Evolutionary conservation across 2,888 invertebrate species (phyloP), one percentile per base, ranked within the genome.

Genomic region (Euproctis similis): DNA sequence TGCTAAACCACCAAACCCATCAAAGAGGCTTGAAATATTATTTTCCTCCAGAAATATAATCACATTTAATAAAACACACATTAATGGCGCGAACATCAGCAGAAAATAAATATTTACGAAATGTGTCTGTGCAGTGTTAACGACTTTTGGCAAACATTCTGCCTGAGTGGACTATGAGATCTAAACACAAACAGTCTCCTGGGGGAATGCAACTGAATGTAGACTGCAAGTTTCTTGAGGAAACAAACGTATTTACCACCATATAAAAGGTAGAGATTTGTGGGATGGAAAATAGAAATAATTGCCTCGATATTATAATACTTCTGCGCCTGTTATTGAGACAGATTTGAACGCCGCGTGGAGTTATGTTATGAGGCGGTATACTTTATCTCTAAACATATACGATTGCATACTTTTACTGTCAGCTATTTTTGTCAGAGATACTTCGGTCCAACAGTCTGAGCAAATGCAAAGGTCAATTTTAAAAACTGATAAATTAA

Each of bases 111-210:
- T 72, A 69, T 73, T 73, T 70, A 72, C 66, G 53, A 62, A 71
- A 68, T 70, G 66, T 46, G 63, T 44, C 65, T 74, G 69, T 60
- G 43, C 48, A 69, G 66, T 71, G 73, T 73, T 77, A 74, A 75
- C 66, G 68, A 61, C 69, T 72, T 72, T 75, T 77, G 75, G 77
- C 77, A 76, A 63, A 58, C 46, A 53, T 60, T 52, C 44, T 36
- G 49, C 34, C 39, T 32, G 46, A 46, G 47, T 54, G 53, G 46
- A 54, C 56, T 52, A 53, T 58, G 57, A 65, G 64, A 71, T 62
- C 60, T 61, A 64, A 70, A 68, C 59, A 74, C 68, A 74, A 64
- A 64, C 68, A 45, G 71, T 62, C 72, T 74, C 66, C 69, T 60
- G 42, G 41, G 43, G 42, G 41, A 24, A 30, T 16, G 19, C 11